phyloP scores from a whole-genome alignment of 1,140 invertebrate genomes.

The Drosophila santomea region DNA sequence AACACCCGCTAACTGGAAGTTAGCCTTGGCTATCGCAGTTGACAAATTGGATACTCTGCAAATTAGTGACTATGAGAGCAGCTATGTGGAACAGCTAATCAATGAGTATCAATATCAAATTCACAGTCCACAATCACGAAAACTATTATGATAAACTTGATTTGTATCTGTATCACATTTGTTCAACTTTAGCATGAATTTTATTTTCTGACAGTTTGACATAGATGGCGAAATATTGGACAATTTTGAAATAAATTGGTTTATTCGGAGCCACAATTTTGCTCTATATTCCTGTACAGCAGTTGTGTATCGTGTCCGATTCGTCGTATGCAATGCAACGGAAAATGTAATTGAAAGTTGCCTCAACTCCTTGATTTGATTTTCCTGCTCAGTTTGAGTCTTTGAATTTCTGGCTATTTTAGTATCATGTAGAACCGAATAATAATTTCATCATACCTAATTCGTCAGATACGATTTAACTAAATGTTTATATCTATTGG shows the following conservation, averaged over 20 bases:
- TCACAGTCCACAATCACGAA: background rate
- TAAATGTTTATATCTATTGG: background rate
- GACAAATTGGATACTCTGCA: constrained; percentile 29
- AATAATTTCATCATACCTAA: too few species aligned
- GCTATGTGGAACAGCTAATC: background rate
- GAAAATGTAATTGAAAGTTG: constrained; percentile 43
- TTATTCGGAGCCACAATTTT: constrained; percentile 1
- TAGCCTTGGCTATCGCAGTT: constrained; percentile 53
- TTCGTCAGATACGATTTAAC: background rate
- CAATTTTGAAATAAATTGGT: constrained; percentile 1
- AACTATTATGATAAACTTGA: constrained; percentile 5
- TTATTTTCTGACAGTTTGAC: constrained; percentile 7
- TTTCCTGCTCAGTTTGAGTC: constrained; percentile 21
- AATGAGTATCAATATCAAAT: background rate
- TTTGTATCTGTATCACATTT: constrained; percentile 29
- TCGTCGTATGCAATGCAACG: constrained; percentile 27
- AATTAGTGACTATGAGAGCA: constrained; percentile 23
- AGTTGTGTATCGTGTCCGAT: constrained; percentile 25
- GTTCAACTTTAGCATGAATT: constrained; percentile 15
- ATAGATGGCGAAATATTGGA: constrained; percentile 11
- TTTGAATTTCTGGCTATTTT: background rate
- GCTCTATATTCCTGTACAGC: constrained; percentile 11
- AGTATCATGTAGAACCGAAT: too few species aligned
- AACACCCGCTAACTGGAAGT: constrained; percentile 34
- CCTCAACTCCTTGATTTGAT: constrained; percentile 30